phyloP scores from a whole-genome alignment of 2,888 invertebrate genomes.

The Alcis repandata region DNA sequence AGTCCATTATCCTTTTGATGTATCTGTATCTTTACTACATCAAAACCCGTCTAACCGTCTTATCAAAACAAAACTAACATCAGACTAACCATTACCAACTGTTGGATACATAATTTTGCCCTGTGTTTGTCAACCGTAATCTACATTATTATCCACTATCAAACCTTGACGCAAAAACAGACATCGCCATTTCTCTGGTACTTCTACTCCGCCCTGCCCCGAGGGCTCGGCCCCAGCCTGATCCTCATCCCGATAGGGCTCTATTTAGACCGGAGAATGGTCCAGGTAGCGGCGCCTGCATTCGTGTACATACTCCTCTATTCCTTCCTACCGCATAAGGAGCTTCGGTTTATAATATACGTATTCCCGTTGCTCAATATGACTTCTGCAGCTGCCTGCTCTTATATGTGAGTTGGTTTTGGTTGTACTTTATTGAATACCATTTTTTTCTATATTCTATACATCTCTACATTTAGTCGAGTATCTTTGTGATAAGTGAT shows the following conservation, averaged over 20 bases:
- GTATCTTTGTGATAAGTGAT: too few relatives aligned
- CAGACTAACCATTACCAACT: too few relatives aligned
- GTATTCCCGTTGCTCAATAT: slow-evolving; percentile 97
- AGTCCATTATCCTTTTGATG: too few relatives aligned
- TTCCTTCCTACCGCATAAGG: slow-evolving; percentile 98
- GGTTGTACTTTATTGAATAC: too few relatives aligned
- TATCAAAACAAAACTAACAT: too few relatives aligned
- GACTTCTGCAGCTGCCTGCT: slow-evolving; percentile 94
- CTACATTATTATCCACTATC: not conserved
- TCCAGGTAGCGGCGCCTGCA: slow-evolving; percentile 90
- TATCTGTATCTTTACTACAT: too few relatives aligned
- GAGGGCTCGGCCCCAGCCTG: slow-evolving; percentile 94
- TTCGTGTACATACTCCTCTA: slow-evolving; percentile 94
- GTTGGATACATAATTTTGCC: not conserved
- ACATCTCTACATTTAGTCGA: too few relatives aligned
- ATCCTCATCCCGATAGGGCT: slow-evolving; percentile 93
- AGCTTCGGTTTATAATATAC: slow-evolving; percentile 98
- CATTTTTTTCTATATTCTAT: too few relatives aligned
- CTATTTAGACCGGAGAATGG: slow-evolving; percentile 90
- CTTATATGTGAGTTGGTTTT: slow-evolving; percentile 96
- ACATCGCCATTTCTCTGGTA: slow-evolving; percentile 99
- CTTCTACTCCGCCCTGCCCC: slow-evolving; percentile 98
- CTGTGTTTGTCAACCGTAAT: too few relatives aligned
- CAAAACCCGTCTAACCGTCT: too few relatives aligned
- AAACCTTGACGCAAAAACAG: slow-evolving; percentile 77